Conservation (phyloP, 2,888 invertebrate species). For the Willowsia nigromaculata region DNA sequence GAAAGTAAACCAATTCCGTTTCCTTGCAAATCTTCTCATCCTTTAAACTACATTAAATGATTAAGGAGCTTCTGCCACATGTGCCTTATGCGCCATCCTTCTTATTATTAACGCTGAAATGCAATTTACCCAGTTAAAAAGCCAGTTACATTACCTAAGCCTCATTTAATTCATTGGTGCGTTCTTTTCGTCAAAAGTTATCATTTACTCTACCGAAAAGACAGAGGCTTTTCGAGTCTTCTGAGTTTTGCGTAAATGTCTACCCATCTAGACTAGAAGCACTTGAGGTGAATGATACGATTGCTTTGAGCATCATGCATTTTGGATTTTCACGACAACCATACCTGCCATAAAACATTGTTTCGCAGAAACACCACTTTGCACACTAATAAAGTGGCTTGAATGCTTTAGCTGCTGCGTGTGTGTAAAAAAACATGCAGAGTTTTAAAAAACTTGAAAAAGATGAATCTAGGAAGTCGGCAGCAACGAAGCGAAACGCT, state of each 20-base stretch:
- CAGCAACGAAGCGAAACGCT: slow-evolving; percentile 61
- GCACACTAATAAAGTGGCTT: too few species aligned
- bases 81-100: not conserved
- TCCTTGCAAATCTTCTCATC: not conserved
- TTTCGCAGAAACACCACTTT: not conserved
- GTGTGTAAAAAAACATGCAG: not conserved
- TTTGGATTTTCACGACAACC: too few species aligned
- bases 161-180: not conserved
- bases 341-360: too few species aligned
- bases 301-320: too few species aligned
- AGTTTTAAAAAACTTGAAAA: slow-evolving; percentile 10
- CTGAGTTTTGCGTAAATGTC: not conserved
- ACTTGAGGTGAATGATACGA: too few species aligned
- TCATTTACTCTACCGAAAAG: not conserved
- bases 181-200: not conserved
- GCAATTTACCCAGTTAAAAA: not conserved
- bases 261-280: too few species aligned
- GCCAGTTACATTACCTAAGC: not conserved
- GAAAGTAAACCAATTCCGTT: not conserved
- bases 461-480: slow-evolving; percentile 41
- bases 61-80: not conserved
- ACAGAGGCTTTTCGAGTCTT: too few species aligned
- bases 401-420: not conserved
- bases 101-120: not conserved
- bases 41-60: not conserved